Evolutionary conservation across 2,113 vertebrate genomes (phyloP).

Genomic region (Zosterops borbonicus): DNA sequence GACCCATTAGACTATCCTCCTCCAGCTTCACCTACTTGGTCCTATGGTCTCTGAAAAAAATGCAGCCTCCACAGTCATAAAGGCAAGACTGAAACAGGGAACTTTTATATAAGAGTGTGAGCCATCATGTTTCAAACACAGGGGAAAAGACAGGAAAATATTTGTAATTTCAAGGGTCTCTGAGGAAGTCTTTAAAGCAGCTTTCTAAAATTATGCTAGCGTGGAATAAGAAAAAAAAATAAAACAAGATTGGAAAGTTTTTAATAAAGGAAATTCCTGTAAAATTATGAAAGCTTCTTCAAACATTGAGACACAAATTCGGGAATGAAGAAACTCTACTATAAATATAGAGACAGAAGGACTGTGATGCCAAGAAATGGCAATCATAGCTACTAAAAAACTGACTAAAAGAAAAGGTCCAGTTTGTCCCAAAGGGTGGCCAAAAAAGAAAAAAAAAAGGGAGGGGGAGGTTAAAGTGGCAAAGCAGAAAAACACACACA

Average conservation of each 20-base stretch:
- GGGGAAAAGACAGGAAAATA: neutral
- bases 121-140: neutral
- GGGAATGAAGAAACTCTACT: neutral
- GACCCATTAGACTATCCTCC: neutral
- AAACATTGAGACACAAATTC: neutral
- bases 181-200: neutral
- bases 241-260: neutral
- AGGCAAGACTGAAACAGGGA: neutral
- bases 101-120: neutral
- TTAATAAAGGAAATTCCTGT: neutral
- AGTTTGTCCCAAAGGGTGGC: neutral
- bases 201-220: neutral
- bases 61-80: neutral
- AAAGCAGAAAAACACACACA: neutral
- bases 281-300: neutral
- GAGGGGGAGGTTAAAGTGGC: neutral
- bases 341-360: neutral
- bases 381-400: neutral
- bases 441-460: neutral
- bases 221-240: neutral
- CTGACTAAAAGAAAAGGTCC: neutral
- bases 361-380: neutral
- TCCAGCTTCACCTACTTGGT: neutral
- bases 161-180: neutral
- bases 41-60: neutral